Percentiles rank a stretch among this genome's conserved stretches.
phyloP scores from a whole-genome alignment of 1,140 invertebrate genomes.

The Hyles euphorbiae region DNA sequence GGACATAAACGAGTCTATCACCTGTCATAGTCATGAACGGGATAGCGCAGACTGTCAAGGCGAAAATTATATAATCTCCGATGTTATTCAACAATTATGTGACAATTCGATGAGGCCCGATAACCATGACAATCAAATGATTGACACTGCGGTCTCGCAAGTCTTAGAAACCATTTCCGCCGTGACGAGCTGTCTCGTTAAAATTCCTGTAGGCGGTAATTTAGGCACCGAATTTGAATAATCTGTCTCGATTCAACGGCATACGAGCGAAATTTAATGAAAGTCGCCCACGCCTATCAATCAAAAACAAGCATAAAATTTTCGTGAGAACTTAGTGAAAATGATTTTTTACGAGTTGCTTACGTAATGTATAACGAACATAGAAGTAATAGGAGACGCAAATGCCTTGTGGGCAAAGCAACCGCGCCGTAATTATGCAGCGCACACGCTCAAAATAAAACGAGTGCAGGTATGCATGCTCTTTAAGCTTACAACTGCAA shows the following conservation, averaged over 20 bases:
- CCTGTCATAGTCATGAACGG: slow-evolving; percentile 26
- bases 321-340: slow-evolving; percentile 17
- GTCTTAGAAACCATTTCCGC: slow-evolving; percentile 22
- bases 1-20: slow-evolving; percentile 23
- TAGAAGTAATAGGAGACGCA: too few species aligned
- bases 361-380: slow-evolving; percentile 13
- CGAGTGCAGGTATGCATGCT: too few species aligned
- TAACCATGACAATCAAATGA: slow-evolving; percentile 30
- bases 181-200: slow-evolving; percentile 32
- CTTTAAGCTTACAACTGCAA: too few species aligned
- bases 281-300: slow-evolving; percentile 24
- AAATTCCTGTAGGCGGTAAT: slow-evolving; percentile 26
- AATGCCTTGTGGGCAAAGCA: too few species aligned
- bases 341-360: slow-evolving; percentile 18
- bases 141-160: slow-evolving; percentile 13
- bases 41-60: slow-evolving; percentile 27
- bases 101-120: slow-evolving; percentile 27
- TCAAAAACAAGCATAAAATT: slow-evolving; percentile 26
- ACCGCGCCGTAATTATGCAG: too few species aligned
- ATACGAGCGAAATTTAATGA: slow-evolving; percentile 25
- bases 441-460: too few species aligned
- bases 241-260: slow-evolving; percentile 9
- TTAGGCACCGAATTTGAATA: slow-evolving; percentile 15
- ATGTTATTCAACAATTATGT: slow-evolving; percentile 41
- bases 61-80: slow-evolving; percentile 24